These are phyloP conservation scores for Microcebus griseorufus DNA, from an alignment of 2,113 vertebrate genomes.

Conservation along the genomic window DNA sequence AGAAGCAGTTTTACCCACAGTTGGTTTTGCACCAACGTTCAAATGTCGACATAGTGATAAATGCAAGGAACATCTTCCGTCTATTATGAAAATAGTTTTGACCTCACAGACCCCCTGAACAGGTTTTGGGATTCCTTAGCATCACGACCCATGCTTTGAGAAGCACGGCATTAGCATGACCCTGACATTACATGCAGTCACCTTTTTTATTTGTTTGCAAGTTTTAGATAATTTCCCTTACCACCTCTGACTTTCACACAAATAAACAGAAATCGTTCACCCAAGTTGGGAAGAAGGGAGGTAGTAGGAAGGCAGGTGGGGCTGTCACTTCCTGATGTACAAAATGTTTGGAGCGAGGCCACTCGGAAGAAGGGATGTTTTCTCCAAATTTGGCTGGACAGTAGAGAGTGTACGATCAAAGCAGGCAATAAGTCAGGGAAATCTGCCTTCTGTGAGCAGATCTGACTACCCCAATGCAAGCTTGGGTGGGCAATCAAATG, in stretches of 20 bases:
- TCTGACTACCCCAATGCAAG: not conserved
- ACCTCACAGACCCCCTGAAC: not conserved
- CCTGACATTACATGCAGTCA: not conserved
- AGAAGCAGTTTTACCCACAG: not conserved
- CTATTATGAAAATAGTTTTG: not conserved
- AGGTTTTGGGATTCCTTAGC: not conserved
- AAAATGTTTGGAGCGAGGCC: not conserved
- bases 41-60: slow-evolving; percentile 28
- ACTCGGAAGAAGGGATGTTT: not conserved
- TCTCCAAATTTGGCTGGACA: not conserved
- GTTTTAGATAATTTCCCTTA: not conserved
- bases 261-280: not conserved
- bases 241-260: not conserved
- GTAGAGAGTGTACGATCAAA: not conserved
- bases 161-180: not conserved
- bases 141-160: not conserved
- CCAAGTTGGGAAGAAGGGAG: not conserved
- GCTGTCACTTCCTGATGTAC: not conserved
- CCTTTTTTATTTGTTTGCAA: not conserved
- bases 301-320: not conserved
- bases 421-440: not conserved
- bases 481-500: not conserved
- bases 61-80: not conserved
- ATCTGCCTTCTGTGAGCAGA: not conserved
- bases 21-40: not conserved